Evolutionary conservation across 1,140 invertebrate species (phyloP), one percentile per base, ranked within the genome.

Genomic region (Papilio machaon): DNA sequence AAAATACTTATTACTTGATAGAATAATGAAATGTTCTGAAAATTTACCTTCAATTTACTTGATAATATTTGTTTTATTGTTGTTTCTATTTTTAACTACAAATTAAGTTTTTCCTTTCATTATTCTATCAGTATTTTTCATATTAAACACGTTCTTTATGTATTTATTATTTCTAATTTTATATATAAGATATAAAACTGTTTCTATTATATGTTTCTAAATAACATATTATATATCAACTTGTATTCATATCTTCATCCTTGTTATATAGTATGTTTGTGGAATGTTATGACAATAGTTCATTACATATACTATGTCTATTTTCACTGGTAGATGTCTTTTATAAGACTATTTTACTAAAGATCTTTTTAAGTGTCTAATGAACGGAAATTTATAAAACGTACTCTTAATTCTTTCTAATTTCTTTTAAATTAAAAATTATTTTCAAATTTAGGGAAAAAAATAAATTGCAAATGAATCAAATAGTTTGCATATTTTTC

Each of bases 191-290:
- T 89, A 82, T 90, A 90, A 87, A 81, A 83, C 83, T 91, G 86
- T 91, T 90, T 84, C 73, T 80, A 82, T 60, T 75, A 82, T 82
- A 83, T 86, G 84, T 86, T 89, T 85, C 52, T 83, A 84, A 90
- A 82, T 73, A 87, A 88, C 86, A 86, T 84, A 87, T 85, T 81
- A 80, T 90, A 88, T 92, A 89, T 91, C 88, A 90, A 86, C 88
- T 82, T 85, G 82, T 82, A 85, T 82, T 91, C 91, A 93, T 93
- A 93, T 92, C 91, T 88, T 90, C 90, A 91, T 92, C 85, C 87
- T 91, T 89, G 90, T 93, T 92, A 86, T 87, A 81, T 85, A 86
- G 87, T 91, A 87, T 89, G 87, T 91, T 90, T 90, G 88, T 46
- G 15, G 54, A 78, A 78, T 64, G 73, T 75, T 75, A 84, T 87